phyloP scores from a whole-genome alignment of 2,888 invertebrate genomes.

The Drosophila antonietae region DNA sequence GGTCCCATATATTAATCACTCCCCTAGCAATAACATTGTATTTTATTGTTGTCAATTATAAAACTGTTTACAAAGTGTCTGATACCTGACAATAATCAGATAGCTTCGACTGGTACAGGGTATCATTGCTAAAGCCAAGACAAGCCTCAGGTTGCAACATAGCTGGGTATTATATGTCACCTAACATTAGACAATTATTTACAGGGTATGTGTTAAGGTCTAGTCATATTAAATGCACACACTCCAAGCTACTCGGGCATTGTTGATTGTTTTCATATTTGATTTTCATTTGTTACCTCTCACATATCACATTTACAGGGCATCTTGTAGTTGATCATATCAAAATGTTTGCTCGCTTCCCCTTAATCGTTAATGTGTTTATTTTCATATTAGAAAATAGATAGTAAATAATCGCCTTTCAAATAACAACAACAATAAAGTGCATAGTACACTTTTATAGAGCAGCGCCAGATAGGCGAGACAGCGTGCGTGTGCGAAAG shows the following conservation, averaged over 20 bases:
- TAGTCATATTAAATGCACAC: background rate
- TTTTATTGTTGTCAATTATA: slow-evolving; percentile 33
- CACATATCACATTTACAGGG: background rate
- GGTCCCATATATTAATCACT: background rate
- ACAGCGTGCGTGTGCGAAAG: slow-evolving; percentile 1
- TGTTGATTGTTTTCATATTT: background rate
- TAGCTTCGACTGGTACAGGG: slow-evolving; percentile 15
- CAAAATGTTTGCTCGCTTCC: background rate
- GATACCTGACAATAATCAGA: slow-evolving; percentile 30
- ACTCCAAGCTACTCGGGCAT: too few species aligned
- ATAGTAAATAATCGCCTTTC: slow-evolving; percentile 54
- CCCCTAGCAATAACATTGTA: slow-evolving; percentile 4
- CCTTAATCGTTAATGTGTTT: slow-evolving; percentile 62
- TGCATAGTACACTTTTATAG: slow-evolving; percentile 66
- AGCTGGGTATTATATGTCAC: too few species aligned
- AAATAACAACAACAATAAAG: slow-evolving; percentile 34
- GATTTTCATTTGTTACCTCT: background rate
- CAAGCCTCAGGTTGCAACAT: background rate
- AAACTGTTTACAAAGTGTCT: slow-evolving; percentile 38
- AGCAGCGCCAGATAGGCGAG: background rate
- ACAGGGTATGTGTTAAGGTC: background rate
- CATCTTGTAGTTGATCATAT: slow-evolving; percentile 1
- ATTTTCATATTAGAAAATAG: slow-evolving; percentile 65
- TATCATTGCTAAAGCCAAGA: background rate
- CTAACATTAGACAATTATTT: background rate